phyloP scores from a whole-genome alignment of 2,113 vertebrate genomes.

The Pseudorhombus dupliciocellatus region DNA sequence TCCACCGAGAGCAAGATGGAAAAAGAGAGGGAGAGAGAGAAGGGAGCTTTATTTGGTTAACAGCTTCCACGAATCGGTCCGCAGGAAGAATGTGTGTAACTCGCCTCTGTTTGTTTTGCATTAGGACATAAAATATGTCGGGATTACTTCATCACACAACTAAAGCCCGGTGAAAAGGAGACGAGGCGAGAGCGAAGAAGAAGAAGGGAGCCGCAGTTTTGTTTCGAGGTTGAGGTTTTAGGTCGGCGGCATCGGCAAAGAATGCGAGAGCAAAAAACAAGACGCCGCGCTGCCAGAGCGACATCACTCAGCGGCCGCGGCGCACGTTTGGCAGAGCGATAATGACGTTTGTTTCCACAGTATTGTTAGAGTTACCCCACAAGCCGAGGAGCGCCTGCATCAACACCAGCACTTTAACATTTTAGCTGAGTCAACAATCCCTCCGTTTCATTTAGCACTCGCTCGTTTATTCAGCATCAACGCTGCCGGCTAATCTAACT shows the following conservation, averaged over 20 bases:
- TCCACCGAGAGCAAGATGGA: constrained; percentile 68
- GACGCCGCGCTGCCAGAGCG: constrained; percentile 21
- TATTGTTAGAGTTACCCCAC: neutral
- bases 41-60: constrained; percentile 67
- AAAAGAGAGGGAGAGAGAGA: constrained; percentile 47
- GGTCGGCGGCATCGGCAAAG: constrained; percentile 26
- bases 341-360: neutral
- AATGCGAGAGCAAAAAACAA: neutral
- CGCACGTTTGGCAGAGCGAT: constrained; percentile 6
- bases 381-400: neutral
- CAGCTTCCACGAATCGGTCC: constrained; percentile 61
- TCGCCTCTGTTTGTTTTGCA: constrained; percentile 71
- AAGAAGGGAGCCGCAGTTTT: constrained; percentile 24
- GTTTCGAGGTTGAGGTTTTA: constrained; percentile 35
- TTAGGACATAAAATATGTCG: constrained; percentile 71
- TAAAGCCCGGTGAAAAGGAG: constrained; percentile 52
- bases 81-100: constrained; percentile 64
- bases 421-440: neutral
- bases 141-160: constrained; percentile 68
- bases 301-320: constrained; percentile 38
- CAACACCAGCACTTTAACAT: neutral
- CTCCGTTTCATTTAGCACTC: no score
- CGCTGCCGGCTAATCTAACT: no score
- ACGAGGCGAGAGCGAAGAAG: constrained; percentile 36
- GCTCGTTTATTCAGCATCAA: no score